Conservation (phyloP, 1,140 invertebrate species). For the Eupeodes corollae region DNA sequence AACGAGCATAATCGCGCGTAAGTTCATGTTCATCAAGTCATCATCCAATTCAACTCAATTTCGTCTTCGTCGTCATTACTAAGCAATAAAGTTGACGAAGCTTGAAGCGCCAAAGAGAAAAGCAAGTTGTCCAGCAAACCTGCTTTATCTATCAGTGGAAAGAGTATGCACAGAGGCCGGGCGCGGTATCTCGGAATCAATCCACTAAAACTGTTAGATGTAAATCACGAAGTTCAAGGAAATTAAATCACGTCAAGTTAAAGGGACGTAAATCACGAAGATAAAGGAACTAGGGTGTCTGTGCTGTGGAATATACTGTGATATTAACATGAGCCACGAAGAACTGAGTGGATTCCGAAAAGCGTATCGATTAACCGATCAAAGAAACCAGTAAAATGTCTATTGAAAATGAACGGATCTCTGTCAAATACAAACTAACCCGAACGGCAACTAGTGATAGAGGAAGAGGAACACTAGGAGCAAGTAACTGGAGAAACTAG, state of each 20-base stretch:
- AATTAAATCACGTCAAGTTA: constrained; percentile 11
- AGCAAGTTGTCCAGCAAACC: background rate
- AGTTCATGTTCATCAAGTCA: constrained; percentile 14
- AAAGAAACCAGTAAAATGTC: constrained; percentile 9
- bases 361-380: constrained; percentile 29
- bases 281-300: too few species aligned
- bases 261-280: constrained; percentile 17
- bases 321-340: constrained; percentile 49
- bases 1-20: background rate
- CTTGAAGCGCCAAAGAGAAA: constrained; percentile 5
- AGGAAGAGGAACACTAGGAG: too few species aligned
- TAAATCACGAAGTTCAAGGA: constrained; percentile 3
- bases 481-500: constrained; percentile 3
- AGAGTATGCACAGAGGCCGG: constrained; percentile 4
- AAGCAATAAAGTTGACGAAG: constrained; percentile 16
- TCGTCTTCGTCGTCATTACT: constrained; percentile 13
- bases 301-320: too few species aligned
- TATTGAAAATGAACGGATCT: background rate
- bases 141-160: background rate
- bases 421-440: constrained; percentile 8
- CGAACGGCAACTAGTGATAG: too few species aligned
- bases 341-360: constrained; percentile 66
- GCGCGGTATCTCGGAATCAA: background rate
- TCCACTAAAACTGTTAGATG: background rate
- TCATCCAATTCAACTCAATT: constrained; percentile 27